Conservation (phyloP, 2,888 invertebrate genomes). For the Lepidonotus clava region DNA sequence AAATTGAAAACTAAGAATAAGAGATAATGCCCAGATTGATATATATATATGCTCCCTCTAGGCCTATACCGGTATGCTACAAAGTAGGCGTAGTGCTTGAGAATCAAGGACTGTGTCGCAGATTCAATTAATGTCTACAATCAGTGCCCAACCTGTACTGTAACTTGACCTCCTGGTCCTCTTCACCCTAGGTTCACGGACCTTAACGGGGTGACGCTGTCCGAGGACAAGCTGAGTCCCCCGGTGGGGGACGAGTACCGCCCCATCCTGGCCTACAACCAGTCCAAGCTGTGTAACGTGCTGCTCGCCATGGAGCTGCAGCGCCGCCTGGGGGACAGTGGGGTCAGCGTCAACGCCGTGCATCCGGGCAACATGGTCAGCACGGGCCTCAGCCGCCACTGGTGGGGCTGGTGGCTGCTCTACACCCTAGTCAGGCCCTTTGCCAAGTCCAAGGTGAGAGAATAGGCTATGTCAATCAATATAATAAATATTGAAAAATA, state of each 20-base stretch:
- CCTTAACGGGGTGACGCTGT: conserved; percentile 76
- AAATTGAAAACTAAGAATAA: no score
- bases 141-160: no score
- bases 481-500: neutral
- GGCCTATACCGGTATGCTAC: no score
- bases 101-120: no score
- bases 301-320: conserved; percentile 90
- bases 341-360: conserved; percentile 71
- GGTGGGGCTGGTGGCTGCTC: conserved; percentile 90
- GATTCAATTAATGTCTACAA: no score
- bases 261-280: conserved; percentile 93
- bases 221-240: conserved; percentile 84
- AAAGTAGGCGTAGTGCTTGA: no score
- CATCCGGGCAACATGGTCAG: conserved; percentile 88
- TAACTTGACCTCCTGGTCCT: no score
- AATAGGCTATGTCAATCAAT: neutral
- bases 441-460: conserved; percentile 91
- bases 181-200: conserved; percentile 76
- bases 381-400: conserved; percentile 88
- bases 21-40: no score
- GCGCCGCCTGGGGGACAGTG: conserved; percentile 83
- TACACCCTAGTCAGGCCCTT: conserved; percentile 94
- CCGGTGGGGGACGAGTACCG: conserved; percentile 86
- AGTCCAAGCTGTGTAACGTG: conserved; percentile 91
- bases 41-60: no score